A percentile compares a stretch with the other conserved stretches of the same genome.
Evolutionary conservation across 1,140 invertebrate species (phyloP).

Genomic region (Drepana arcuata): DNA sequence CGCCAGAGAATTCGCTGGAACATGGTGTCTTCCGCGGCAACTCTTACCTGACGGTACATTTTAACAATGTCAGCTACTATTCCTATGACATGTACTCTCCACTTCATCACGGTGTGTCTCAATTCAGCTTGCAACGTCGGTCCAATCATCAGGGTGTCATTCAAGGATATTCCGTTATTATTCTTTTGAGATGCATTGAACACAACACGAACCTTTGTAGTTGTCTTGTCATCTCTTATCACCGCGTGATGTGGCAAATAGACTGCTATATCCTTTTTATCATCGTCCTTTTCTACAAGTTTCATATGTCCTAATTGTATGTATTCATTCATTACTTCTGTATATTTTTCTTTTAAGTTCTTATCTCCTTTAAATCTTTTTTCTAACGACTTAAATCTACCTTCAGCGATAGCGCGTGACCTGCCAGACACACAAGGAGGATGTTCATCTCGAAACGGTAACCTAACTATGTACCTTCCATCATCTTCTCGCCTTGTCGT

Average conservation of each 20-base stretch:
- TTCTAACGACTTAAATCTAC: slow-evolving; percentile 4
- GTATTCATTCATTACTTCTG: slow-evolving; percentile 12
- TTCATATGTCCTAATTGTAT: slow-evolving; percentile 11
- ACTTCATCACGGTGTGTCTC: slow-evolving; percentile 1
- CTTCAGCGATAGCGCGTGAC: slow-evolving; percentile 4
- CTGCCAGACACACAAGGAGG: slow-evolving; percentile 6
- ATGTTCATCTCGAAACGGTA: slow-evolving; percentile 9
- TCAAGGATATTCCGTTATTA: slow-evolving; percentile 5
- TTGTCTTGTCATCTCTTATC: slow-evolving; percentile 6
- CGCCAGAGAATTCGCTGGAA: slow-evolving; percentile 35
- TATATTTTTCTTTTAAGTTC: slow-evolving; percentile 6
- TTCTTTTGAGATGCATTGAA: slow-evolving; percentile 7
- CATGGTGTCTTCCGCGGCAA: slow-evolving; percentile 16
- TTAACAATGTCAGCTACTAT: slow-evolving; percentile 6
- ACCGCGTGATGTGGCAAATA: slow-evolving; percentile 10
- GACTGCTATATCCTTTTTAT: slow-evolving; percentile 3
- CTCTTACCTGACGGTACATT: slow-evolving; percentile 5
- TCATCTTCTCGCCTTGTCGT: slow-evolving; percentile 4
- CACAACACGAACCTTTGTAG: slow-evolving; percentile 8
- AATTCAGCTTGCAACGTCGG: slow-evolving; percentile 7
- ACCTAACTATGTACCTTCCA: slow-evolving; percentile 10
- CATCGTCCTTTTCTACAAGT: slow-evolving; percentile 2
- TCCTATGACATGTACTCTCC: slow-evolving; percentile 4
- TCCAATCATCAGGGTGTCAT: slow-evolving; percentile 6
- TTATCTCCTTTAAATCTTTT: slow-evolving; percentile 5